Evolutionary conservation across 2,888 invertebrate genomes (phyloP).

Genomic region (Plemyria rubiginata): DNA sequence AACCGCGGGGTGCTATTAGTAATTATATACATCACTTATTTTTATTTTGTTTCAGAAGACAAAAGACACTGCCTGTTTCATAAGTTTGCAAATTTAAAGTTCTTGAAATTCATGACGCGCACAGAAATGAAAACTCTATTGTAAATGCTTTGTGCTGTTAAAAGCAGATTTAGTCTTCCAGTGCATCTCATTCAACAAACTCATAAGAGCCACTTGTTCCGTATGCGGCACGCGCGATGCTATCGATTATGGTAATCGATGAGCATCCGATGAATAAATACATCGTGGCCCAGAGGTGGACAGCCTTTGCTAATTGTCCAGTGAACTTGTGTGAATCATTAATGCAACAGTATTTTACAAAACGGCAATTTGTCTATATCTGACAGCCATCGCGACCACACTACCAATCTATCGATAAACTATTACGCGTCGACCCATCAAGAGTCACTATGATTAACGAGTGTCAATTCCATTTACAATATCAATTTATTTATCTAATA

Average conservation of each 20-base stretch:
- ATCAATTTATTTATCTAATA: constrained; percentile 7
- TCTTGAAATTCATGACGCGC: too few species aligned
- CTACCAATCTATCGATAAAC: constrained; percentile 43
- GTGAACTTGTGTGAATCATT: constrained; percentile 80
- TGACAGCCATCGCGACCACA: constrained; percentile 45
- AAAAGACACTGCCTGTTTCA: too few species aligned
- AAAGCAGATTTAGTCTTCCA: constrained; percentile 48
- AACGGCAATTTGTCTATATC: constrained; percentile 56
- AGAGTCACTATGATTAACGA: constrained; percentile 3
- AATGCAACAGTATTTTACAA: constrained; percentile 72
- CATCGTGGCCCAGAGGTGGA: constrained; percentile 79
- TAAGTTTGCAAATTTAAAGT: too few species aligned
- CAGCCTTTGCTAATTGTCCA: constrained; percentile 85
- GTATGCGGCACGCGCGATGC: constrained; percentile 79
- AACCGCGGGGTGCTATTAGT: too few species aligned
- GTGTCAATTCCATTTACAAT: constrained; percentile 11
- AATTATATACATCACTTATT: too few species aligned
- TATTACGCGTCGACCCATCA: constrained; percentile 13
- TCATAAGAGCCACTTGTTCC: constrained; percentile 64
- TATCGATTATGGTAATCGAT: constrained; percentile 84
- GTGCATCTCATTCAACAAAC: constrained; percentile 69
- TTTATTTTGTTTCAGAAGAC: too few species aligned
- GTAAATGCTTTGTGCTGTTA: constrained; percentile 18
- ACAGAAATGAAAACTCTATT: too few species aligned
- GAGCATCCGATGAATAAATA: constrained; percentile 84